A percentile compares a stretch with the other conserved stretches of the same genome.
Conservation (phyloP, 2,888 invertebrate species). For the Drosophila infuscata region DNA sequence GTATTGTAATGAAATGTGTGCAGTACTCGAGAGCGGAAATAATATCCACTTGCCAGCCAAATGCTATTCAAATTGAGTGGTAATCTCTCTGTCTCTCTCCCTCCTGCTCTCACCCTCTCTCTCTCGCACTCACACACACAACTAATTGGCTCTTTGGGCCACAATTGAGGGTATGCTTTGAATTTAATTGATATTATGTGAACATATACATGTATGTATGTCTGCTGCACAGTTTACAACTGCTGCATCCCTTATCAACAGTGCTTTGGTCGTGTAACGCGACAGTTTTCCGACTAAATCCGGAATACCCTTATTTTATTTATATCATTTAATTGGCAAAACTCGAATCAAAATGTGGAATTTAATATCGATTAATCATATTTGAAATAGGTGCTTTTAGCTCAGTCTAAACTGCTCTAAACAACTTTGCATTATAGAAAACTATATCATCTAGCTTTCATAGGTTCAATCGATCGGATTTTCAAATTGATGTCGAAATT, state of each 20-base stretch:
- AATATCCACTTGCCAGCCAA: slow-evolving; percentile 39
- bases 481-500: background rate
- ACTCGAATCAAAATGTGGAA: background rate
- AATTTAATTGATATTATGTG: slow-evolving; percentile 46
- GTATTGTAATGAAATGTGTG: slow-evolving; percentile 25
- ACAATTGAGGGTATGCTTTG: slow-evolving; percentile 39
- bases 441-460: background rate
- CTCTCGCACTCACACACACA: slow-evolving; percentile 12
- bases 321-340: background rate
- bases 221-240: slow-evolving; percentile 28
- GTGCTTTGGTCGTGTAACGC: slow-evolving; percentile 4
- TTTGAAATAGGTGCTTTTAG: background rate
- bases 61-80: slow-evolving; percentile 37
- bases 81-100: background rate
- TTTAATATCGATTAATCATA: background rate
- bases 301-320: background rate
- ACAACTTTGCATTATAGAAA: background rate
- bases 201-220: background rate
- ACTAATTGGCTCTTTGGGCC: slow-evolving; percentile 55
- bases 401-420: background rate
- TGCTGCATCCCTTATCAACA: slow-evolving; percentile 44
- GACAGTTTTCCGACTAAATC: no score
- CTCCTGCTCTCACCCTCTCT: background rate
- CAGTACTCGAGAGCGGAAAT: slow-evolving; percentile 44
- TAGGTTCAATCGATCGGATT: fast-evolving